Base-by-base conservation (phyloP, 2,888 invertebrate genomes). In the Dyspetes luteomarginatus region DNA sequence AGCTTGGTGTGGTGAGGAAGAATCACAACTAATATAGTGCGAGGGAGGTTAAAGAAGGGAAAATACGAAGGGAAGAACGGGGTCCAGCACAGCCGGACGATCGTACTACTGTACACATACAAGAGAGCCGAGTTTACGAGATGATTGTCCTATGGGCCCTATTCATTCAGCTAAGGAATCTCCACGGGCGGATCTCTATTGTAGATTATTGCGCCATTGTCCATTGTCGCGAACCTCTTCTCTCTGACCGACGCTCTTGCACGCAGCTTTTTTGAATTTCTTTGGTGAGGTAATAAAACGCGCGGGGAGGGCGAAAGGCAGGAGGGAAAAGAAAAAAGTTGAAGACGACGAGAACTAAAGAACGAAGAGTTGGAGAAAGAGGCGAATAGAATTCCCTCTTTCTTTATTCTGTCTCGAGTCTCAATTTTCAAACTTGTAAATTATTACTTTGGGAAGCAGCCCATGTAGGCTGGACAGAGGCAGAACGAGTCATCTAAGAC, bases 191-290 rank as follows among this genome's bases (percentile, higher is more conserved):
- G 86, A 89, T 89, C 88, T 89, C 87, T 89, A 88, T 89, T 89
- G 89, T 88, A 88, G 87, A 89, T 89, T 88, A 89, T 88, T 87
- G 87, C 86, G 82, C 88, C 86, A 89, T 89, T 89, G 89, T 89
- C 87, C 87, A 87, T 87, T 87, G 88, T 89, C 88, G 85, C 87
- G 83, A 84, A 26, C 36, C 55, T n/a, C n/a, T 22, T 28, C 52
- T 64, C 64, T 67, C 55, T 76, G 72, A 72, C 62, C 68, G 67
- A 60, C 65, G 24, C 69, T 67, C 41, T 22, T 12, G 43, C 74
- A 22, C 52, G 45, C 30, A 22, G 22, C 28, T 24, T 81, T 65
- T 78, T 60, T 48, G 15, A 64, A 56, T 76, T 78, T 74, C 36
- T 41, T 56, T 64, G 43, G 43, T 15, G 36, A 43, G n/a, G 22